Evolutionary conservation across 2,888 invertebrate genomes (phyloP), one percentile per base, ranked within the genome.

Genomic region (Malthinus flaveolus): DNA sequence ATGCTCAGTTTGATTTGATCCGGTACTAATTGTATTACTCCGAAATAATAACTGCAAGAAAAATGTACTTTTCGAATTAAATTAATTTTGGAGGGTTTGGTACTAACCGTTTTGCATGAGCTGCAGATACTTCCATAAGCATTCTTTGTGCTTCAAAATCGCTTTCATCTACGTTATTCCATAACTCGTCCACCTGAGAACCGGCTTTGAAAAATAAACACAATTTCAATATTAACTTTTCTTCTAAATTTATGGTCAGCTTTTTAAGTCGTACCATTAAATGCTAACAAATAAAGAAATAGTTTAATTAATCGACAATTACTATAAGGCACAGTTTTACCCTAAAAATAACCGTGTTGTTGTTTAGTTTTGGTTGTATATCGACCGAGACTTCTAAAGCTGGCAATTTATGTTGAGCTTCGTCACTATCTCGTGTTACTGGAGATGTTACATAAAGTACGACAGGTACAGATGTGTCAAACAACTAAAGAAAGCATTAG

Each of bases 241-340:
- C 98, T 74, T 99, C 98, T 8, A 99, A 81, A 57, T 92, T 87
- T 7, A 97, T 81, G 35, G 91, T 90, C 57, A 96, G 82, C 52
- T 94, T 93, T 50, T 92, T 89, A 53, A 96, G 80, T 62, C 88
- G 87, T 9, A 97, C 82, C 12, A 91, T 86, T 56, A 96, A 80
- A 76, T 95, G 90, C 81, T 87, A 58, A 78, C 77, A 66, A 12
- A 32, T 44, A 55, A 33, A n/a, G n/a, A n/a, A 23, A 32, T 44
- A 46, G 7, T 12, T 39, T 46, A 34, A 45, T 23, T 5, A 23
- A 23, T 23, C 5, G 5, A 23, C 5, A 23, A 23, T 23, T 23
- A 5, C 23, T 23, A n/a, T 23, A 23, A 23, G 23, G 5, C 5
- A 3, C 23, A n/a, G 23, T 23, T 49, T 60, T 73, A 86, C 86